Percentiles rank a stretch among this genome's conserved stretches.
phyloP scores from a whole-genome alignment of 2,888 invertebrate species.

The Patella pellucida region DNA sequence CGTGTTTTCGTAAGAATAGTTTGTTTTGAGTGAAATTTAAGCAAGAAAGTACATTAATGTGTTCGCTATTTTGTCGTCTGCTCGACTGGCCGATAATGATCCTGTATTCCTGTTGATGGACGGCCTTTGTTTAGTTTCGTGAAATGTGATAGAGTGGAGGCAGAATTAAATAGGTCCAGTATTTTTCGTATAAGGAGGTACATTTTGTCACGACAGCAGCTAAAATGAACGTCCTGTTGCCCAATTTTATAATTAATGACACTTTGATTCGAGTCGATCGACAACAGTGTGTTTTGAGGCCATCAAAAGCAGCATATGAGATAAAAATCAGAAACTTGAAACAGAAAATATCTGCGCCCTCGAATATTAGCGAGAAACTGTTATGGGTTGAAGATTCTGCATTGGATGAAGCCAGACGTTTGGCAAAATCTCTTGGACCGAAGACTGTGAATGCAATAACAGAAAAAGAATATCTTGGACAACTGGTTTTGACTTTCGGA shows the following conservation, averaged over 20 bases:
- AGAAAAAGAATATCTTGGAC: background rate
- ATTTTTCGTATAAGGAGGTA: too few species aligned
- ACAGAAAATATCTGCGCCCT: conserved; percentile 1
- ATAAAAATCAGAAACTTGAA: background rate
- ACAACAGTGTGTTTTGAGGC: background rate
- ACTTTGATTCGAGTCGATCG: background rate
- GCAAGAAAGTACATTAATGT: too few species aligned
- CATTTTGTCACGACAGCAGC: too few species aligned
- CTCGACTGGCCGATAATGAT: too few species aligned
- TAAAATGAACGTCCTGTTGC: background rate
- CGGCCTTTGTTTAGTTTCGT: too few species aligned
- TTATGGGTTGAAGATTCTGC: background rate
- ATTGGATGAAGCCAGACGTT: background rate
- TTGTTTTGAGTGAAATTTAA: too few species aligned
- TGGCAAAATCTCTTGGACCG: background rate
- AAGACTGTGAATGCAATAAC: background rate
- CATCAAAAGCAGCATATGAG: background rate
- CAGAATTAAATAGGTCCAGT: too few species aligned
- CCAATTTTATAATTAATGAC: background rate
- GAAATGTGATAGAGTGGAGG: too few species aligned
- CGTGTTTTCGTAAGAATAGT: too few species aligned
- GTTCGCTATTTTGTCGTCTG: too few species aligned
- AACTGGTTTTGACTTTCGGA: background rate
- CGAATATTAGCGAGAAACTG: background rate
- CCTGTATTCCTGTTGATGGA: too few species aligned